These are phyloP conservation scores for Eupithecia subfuscata DNA, from an alignment of 2,888 invertebrate species.

Conservation along the genomic window DNA sequence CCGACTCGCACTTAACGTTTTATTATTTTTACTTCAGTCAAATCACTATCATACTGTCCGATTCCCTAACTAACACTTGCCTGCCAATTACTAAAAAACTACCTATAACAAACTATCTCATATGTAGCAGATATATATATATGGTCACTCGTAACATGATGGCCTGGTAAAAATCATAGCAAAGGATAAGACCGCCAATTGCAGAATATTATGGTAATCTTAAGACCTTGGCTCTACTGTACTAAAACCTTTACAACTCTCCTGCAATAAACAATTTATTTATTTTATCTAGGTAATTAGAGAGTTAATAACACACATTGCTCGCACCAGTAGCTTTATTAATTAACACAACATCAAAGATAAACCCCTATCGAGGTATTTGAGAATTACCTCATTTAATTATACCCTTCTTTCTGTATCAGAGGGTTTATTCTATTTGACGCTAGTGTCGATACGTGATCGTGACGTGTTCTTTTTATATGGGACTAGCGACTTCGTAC, in stretches of 20 bases:
- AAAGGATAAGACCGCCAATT: not conserved
- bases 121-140: no score
- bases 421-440: no score
- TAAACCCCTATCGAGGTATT: not conserved
- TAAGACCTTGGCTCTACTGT: not conserved
- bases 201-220: not conserved
- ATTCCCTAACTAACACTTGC: not conserved
- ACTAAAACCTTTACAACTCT: not conserved
- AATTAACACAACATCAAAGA: not conserved
- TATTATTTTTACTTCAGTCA: not conserved
- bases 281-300: not conserved
- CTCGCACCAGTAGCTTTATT: not conserved
- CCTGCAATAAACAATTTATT: not conserved
- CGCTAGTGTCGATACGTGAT: no score
- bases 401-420: not conserved
- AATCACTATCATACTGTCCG: not conserved
- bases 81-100: not conserved
- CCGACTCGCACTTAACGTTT: no score
- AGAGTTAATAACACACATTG: not conserved
- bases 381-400: not conserved
- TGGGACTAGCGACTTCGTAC: no score
- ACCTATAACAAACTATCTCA: not conserved
- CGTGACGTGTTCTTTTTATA: no score
- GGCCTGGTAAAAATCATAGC: not conserved
- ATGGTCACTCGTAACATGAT: not conserved